Conservation (phyloP, 2,888 invertebrate species). For the Plagodis dolabraria region DNA sequence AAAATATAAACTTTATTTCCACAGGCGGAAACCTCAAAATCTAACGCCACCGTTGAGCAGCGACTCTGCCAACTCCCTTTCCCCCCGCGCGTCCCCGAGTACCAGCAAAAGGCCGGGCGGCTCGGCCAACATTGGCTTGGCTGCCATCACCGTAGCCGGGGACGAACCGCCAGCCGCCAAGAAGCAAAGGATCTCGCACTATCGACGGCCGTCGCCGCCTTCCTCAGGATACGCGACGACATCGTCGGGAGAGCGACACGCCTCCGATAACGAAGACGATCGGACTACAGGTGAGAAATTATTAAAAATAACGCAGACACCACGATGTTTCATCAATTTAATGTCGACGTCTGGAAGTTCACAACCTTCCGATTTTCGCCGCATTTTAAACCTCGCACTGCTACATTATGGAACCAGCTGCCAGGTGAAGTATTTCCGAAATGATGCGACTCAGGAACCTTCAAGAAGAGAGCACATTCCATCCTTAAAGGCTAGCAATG, state of each 20-base stretch:
- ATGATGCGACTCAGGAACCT: no score
- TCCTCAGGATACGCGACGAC: conserved; percentile 77
- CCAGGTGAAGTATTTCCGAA: no score
- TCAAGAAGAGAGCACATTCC: no score
- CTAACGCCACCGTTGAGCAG: conserved; percentile 95
- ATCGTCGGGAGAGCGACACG: conserved; percentile 81
- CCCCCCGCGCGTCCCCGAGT: conserved; percentile 87
- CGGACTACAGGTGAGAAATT: conserved; percentile 51
- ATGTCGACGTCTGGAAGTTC: no score
- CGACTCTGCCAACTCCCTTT: conserved; percentile 94
- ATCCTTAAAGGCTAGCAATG: no score
- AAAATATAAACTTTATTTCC: conserved; percentile 5
- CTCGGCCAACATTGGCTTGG: conserved; percentile 81
- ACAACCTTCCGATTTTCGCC: no score
- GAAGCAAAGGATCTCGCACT: conserved; percentile 93
- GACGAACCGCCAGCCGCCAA: conserved; percentile 86
- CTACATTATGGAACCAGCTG: no score
- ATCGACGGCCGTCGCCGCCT: conserved; percentile 83
- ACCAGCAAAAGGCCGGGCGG: conserved; percentile 87
- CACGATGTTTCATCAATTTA: no score
- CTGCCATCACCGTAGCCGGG: conserved; percentile 45
- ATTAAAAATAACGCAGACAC: not conserved
- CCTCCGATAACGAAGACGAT: conserved; percentile 81
- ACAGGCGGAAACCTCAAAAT: conserved; percentile 95
- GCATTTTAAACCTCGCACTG: no score